Base-by-base conservation (phyloP, 1,140 invertebrate genomes). In the Dreissena rostriformis region DNA sequence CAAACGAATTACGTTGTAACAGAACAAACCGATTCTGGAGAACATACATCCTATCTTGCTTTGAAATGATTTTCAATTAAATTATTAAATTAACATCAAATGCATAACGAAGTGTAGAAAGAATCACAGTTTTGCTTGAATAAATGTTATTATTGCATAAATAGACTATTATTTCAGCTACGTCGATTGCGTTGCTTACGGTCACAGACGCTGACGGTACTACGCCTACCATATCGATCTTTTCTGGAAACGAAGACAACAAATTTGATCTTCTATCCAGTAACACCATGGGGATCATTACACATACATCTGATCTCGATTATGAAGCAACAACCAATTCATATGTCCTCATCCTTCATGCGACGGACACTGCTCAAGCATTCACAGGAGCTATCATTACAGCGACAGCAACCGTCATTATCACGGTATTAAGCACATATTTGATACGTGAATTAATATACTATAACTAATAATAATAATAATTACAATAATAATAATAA, bases 241-340 rank as follows among this genome's bases (percentile, higher is more conserved):
- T 24, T 24, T 19, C 57, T 24, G 57, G 57, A 19, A 24, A 61
- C 57, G 11, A 61, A 4, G 22, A 24, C 57, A 61, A 61, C 57
- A 61, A 61, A 12, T 61, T 61, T 61, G 22, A 61, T 17, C 15
- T 74, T 2, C 24, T 8, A 26, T 26, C 26, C 10, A 22, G n/a
- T 22, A 66, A 78, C 39, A 29, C 22, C 8, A 78, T 78, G 39
- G 17, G 65, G 11, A 79, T 85, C 19, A 66, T 74, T 39, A 85
- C 84, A 0, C n/a, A 76, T 61, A 28, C 76, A 11, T 63, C 55
- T 39, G 26, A 61, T 17, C 73, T 80, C 8, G 77, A 85, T 28
- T 85, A 85, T 67, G 84, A 85, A 17, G 49, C 17, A 66, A 51
- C 79, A 17, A 63, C 65, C 28, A 70, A 57, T 14, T 49, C 61